Evolutionary conservation across 92 coral and sea anemone genomes (phyloP).

Genomic region (Siderastrea siderea): DNA sequence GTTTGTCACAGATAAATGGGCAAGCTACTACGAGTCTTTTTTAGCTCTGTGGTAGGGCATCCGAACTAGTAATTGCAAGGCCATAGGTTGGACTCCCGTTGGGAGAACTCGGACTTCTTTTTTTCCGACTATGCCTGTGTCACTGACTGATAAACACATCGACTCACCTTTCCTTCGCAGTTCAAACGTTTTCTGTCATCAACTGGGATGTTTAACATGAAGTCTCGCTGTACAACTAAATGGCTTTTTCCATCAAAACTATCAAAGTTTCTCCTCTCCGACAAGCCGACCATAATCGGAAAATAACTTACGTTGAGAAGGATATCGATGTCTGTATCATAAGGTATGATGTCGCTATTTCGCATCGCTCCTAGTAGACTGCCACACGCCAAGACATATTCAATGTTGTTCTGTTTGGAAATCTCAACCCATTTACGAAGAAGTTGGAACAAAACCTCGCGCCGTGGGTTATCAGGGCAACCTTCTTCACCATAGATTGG

Average conservation of each 20-base stretch:
- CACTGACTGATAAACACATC: no score
- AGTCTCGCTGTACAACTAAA: slow-evolving; percentile 86
- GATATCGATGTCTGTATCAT: slow-evolving; percentile 59
- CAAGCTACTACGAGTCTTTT: no score
- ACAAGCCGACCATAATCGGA: slow-evolving; percentile 53
- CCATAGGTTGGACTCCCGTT: no score
- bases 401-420: slow-evolving; percentile 17
- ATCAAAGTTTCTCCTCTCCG: slow-evolving; percentile 67
- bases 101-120: no score
- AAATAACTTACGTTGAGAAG: no score
- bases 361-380: slow-evolving; percentile 83
- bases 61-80: no score
- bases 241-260: slow-evolving; percentile 70
- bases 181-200: slow-evolving; percentile 72
- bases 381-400: no score
- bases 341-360: slow-evolving; percentile 84
- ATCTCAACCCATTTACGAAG: slow-evolving; percentile 72
- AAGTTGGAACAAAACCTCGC: slow-evolving; percentile 52
- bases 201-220: slow-evolving; percentile 50
- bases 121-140: no score
- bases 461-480: slow-evolving; percentile 69
- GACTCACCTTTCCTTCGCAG: slow-evolving; percentile 72
- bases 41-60: no score
- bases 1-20: no score
- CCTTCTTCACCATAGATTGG: slow-evolving; percentile 63